Evolutionary conservation across 1,140 invertebrate genomes (phyloP), one percentile per base, ranked within the genome.

Genomic region (Brachionus rubens): DNA sequence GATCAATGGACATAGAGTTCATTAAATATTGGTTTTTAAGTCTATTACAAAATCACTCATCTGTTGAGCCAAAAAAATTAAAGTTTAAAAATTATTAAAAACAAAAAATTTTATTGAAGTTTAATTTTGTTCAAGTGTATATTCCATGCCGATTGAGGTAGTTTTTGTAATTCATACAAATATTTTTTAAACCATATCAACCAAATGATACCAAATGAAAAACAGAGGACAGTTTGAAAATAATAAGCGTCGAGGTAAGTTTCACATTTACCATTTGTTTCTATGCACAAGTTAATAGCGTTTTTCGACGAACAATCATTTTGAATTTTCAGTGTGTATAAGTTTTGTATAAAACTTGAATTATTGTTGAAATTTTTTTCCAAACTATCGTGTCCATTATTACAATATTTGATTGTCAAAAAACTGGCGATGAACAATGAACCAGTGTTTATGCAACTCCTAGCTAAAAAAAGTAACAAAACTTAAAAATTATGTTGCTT

Each of bases 91-190:
- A n/a, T n/a, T n/a, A n/a, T n/a, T n/a, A n/a, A n/a, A n/a, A n/a
- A n/a, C n/a, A n/a, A n/a, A n/a, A n/a, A n/a, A n/a, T n/a, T n/a
- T n/a, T 72, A 50, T 30, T 28, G 28, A 21, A 72, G 30, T 54
- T 72, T 72, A 26, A 72, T 33, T 72, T 72, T 72, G n/a, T 72
- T 54, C 46, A 72, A 54, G 7, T 72, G 46, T 41, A 72, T 72
- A 16, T 54, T 72, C 68, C 68, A 72, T 7, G 30, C 26, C 19
- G 68, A 72, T 12, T 33, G 16, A 21, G 68, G 68, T 24, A 48
- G 33, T 24, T 36, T 50, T 72, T 72, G 68, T 40, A 72, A 30
- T 33, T 72, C 30, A 41, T 24, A 28, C 30, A 72, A 54, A 50
- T 40, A 50, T 40, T 72, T 72, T 21, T 54, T 48, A 14, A 72